These are phyloP conservation scores for Cinclus mexicanus DNA, from an alignment of 2,113 vertebrate genomes.

Conservation along the genomic window DNA sequence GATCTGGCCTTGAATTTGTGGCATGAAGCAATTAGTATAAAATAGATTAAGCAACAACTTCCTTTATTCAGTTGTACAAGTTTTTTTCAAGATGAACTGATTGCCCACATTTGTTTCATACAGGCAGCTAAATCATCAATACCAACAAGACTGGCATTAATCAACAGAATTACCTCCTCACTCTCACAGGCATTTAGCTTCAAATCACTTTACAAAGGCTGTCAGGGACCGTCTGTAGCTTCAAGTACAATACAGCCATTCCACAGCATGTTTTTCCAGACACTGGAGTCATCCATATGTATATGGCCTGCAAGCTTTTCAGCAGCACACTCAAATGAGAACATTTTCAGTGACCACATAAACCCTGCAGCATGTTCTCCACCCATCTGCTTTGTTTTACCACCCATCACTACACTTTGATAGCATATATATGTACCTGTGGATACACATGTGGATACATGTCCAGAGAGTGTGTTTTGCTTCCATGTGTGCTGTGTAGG, in stretches of 20 bases:
- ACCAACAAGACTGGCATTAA: conserved; percentile 27
- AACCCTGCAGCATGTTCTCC: background rate
- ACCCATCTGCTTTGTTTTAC: background rate
- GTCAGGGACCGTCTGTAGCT: background rate
- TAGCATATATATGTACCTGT: background rate
- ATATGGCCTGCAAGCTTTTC: background rate
- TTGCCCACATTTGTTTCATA: conserved; percentile 36
- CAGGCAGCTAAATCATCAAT: conserved; percentile 24
- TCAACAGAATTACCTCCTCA: conserved; percentile 35
- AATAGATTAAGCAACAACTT: conserved; percentile 47
- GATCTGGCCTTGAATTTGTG: background rate
- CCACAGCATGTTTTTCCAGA: background rate
- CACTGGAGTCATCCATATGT: background rate
- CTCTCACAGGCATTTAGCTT: conserved; percentile 4
- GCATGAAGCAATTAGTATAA: conserved; percentile 33
- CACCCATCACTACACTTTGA: too few relatives aligned
- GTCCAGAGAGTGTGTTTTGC: background rate
- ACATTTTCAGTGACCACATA: background rate
- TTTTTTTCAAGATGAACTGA: conserved; percentile 51
- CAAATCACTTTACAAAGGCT: conserved; percentile 1
- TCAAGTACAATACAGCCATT: background rate
- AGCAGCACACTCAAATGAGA: background rate
- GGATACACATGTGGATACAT: rapidly evolving
- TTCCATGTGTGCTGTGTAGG: background rate
- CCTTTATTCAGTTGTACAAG: conserved; percentile 27